Percentiles rank a stretch among this genome's conserved stretches.
phyloP scores from a whole-genome alignment of 2,888 invertebrate genomes.

The Oscheius sp. region DNA sequence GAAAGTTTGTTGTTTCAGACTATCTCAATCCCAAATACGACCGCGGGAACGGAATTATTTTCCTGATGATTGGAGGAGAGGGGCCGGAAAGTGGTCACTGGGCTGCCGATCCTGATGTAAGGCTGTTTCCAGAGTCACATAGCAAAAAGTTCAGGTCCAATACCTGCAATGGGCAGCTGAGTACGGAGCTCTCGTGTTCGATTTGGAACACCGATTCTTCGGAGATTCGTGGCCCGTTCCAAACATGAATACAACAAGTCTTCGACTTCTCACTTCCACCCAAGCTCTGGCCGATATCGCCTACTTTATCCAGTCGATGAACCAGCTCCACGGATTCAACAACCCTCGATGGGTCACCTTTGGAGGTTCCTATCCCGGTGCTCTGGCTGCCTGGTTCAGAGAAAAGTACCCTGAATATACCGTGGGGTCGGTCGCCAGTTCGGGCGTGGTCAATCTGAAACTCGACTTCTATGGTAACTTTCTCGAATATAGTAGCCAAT shows the following conservation, averaged over 20 bases:
- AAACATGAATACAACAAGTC: slow-evolving; percentile 54
- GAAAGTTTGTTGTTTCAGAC: background rate
- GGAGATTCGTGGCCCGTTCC: slow-evolving; percentile 56
- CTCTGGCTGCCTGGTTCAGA: slow-evolving; percentile 63
- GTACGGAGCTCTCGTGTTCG: slow-evolving; percentile 57
- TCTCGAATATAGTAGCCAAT: background rate
- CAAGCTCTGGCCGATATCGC: slow-evolving; percentile 61
- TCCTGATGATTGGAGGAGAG: slow-evolving; percentile 67
- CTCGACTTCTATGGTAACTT: slow-evolving; percentile 58
- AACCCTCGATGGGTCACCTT: slow-evolving; percentile 70
- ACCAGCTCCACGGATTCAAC: slow-evolving; percentile 47
- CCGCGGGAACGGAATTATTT: slow-evolving; percentile 54
- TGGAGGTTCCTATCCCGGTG: slow-evolving; percentile 67
- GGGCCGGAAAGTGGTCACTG: slow-evolving; percentile 55
- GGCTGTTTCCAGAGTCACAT: background rate
- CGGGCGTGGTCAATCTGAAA: slow-evolving; percentile 57
- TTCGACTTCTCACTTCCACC: slow-evolving; percentile 51
- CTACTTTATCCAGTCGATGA: slow-evolving; percentile 59
- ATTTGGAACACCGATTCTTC: slow-evolving; percentile 62
- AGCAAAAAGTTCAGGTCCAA: slow-evolving; percentile 40
- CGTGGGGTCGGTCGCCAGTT: slow-evolving; percentile 60
- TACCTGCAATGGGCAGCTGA: slow-evolving; percentile 57
- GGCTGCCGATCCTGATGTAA: slow-evolving; percentile 39
- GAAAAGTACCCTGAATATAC: slow-evolving; percentile 60
- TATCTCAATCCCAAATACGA: slow-evolving; percentile 58